A percentile compares a stretch with the other conserved stretches of the same genome.
These are phyloP conservation scores for Troides oblongomaculatus DNA, from an alignment of 2,888 invertebrate species.

Conservation along the genomic window DNA sequence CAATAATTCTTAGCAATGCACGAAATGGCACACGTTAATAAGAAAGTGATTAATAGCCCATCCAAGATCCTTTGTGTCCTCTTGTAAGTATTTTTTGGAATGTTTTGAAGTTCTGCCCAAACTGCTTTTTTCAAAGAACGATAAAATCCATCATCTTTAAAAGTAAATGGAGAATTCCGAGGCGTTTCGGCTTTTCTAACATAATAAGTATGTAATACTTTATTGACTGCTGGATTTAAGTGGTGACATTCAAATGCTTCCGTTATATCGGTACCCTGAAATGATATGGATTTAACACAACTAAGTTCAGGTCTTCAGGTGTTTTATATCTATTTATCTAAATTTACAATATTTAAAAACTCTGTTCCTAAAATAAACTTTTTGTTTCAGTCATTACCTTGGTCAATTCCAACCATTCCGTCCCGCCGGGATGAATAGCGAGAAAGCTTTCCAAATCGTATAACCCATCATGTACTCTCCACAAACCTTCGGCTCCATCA, in stretches of 20 bases:
- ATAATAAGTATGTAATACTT: constrained; percentile 83
- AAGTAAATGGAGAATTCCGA: constrained; percentile 86
- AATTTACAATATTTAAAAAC: neutral
- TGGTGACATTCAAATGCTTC: constrained; percentile 82
- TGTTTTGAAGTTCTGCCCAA: constrained; percentile 75
- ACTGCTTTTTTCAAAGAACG: constrained; percentile 82
- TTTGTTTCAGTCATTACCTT: constrained; percentile 68
- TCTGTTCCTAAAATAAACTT: too few species aligned
- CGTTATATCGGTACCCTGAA: constrained; percentile 82
- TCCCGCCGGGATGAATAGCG: constrained; percentile 91
- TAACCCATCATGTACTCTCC: constrained; percentile 87
- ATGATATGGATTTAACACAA: constrained; percentile 31
- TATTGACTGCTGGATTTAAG: constrained; percentile 73
- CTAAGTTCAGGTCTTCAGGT: neutral
- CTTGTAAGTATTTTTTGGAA: constrained; percentile 53
- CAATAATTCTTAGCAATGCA: constrained; percentile 53
- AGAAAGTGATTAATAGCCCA: constrained; percentile 54
- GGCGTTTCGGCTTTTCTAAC: constrained; percentile 81
- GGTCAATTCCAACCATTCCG: constrained; percentile 85
- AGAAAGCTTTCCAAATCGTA: constrained; percentile 92
- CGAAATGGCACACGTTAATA: constrained; percentile 53
- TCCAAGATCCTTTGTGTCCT: constrained; percentile 57
- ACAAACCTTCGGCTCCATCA: constrained; percentile 88
- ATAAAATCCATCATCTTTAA: constrained; percentile 87
- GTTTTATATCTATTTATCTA: neutral